Evolutionary conservation across 2,888 invertebrate genomes (phyloP), one percentile per base, ranked within the genome.

Genomic region (Papilio elwesi): DNA sequence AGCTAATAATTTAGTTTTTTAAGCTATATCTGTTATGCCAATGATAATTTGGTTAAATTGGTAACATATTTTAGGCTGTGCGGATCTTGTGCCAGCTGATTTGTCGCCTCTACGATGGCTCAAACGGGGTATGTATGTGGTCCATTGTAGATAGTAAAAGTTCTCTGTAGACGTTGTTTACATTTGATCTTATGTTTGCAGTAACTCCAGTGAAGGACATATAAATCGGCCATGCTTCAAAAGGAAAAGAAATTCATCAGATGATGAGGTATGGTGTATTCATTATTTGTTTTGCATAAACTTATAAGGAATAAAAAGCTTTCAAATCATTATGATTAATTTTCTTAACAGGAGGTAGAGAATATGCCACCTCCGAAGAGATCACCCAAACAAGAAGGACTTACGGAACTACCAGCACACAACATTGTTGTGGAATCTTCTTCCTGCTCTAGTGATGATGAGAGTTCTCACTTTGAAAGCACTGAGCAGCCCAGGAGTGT

Each of bases 341-440:
- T 52, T 49, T 47, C 47, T 65, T 81, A 84, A 74, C 88, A 90
- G 82, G 88, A 94, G 88, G 83, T 89, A 76, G 94, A 93, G 82
- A 92, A 93, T 77, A 87, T 90, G 87, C 94, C 94, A 77, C 93
- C 94, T 9, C 72, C 77, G 69, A 94, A 94, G 82, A 82, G 90
- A 75, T 76, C 83, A 76, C 79, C 86, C 4, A 86, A 83, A 71
- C 73, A 88, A 75, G 88, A 87, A 64, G 89, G 88, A 70, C 74
- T 86, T 53, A 76, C 77, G 77, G 90, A 90, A 73, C 87, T 89
- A 77, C 84, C 90, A 76, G 87, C 86, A 51, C 90, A 87, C 76
- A 90, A 90, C 90, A 87, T 91, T 51, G 90, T 92, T 36, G 90
- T 92, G 71, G 93, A 93, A 78, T 90, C 92, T 48, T 92, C 93